Percentiles rank a stretch among this genome's conserved stretches.
Evolutionary conservation across 2,888 invertebrate genomes (phyloP).

Genomic region (Phalangium opilio): DNA sequence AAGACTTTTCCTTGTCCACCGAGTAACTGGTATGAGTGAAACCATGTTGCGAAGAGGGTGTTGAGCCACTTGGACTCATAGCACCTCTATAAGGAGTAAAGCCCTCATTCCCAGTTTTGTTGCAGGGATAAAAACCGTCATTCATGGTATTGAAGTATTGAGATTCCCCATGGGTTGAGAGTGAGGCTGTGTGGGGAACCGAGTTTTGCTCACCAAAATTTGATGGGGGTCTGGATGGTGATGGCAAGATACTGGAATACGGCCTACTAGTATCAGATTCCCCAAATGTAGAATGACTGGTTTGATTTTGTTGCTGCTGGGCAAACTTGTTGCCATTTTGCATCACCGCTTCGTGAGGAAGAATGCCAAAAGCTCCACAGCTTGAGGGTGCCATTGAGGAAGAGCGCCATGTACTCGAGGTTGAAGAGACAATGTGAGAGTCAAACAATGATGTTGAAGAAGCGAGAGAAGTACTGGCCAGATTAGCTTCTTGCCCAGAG

Average conservation of each 20-base stretch:
- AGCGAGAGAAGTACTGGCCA: conserved; percentile 9
- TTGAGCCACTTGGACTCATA: too few species aligned
- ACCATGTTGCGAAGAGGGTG: too few species aligned
- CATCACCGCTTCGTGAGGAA: conserved; percentile 21
- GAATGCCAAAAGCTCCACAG: conserved; percentile 20
- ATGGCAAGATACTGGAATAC: conserved; percentile 14
- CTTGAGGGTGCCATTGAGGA: conserved; percentile 19
- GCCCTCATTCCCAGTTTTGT: too few species aligned
- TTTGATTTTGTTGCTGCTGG: conserved; percentile 11
- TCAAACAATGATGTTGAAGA: conserved; percentile 17
- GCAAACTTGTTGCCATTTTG: conserved; percentile 13
- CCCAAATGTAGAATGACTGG: conserved; percentile 6
- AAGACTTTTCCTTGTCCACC: too few species aligned
- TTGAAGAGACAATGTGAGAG: conserved; percentile 12
- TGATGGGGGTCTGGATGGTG: conserved; percentile 14
- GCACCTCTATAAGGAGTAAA: too few species aligned
- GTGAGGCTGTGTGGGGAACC: too few species aligned
- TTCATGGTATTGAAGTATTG: too few species aligned
- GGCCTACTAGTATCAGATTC: conserved; percentile 15
- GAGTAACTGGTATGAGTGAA: too few species aligned
- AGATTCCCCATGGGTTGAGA: too few species aligned
- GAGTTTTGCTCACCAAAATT: too few species aligned
- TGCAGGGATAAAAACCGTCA: too few species aligned
- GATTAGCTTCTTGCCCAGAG: conserved; percentile 13
- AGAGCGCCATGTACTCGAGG: conserved; percentile 20